Evolutionary conservation across 2,113 vertebrate species (phyloP).

Genomic region (Recurvirostra avosetta): DNA sequence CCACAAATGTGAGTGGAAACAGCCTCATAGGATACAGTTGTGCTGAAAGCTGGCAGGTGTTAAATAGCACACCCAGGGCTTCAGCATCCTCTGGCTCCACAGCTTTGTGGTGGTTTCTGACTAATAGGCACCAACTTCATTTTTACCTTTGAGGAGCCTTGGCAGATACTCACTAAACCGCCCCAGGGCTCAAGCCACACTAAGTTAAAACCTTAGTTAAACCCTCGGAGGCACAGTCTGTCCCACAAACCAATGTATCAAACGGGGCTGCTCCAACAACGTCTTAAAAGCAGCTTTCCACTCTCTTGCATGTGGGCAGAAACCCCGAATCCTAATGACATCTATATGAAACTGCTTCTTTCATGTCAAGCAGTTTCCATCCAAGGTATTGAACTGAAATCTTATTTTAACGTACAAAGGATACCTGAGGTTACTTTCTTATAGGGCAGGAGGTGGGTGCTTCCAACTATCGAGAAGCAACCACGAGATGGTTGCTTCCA

Average conservation of each 20-base stretch:
- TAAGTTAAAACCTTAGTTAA: background rate
- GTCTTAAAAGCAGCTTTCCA: background rate
- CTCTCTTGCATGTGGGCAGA: slow-evolving; percentile 3
- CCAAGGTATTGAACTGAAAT: background rate
- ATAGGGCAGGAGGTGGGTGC: background rate
- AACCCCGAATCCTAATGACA: background rate
- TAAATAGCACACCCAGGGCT: slow-evolving; percentile 17
- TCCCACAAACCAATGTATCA: background rate
- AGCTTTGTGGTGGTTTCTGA: slow-evolving; percentile 65
- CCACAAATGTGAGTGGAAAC: slow-evolving; percentile 54
- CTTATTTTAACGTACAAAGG: background rate
- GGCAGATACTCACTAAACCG: background rate
- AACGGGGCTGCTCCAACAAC: background rate
- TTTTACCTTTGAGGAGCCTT: slow-evolving; percentile 46
- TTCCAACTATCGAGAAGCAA: background rate
- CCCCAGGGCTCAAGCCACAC: background rate
- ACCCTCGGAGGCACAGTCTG: background rate
- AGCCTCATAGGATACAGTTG: slow-evolving; percentile 27
- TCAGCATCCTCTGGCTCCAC: background rate
- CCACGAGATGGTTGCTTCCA: background rate
- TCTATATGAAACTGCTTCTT: background rate
- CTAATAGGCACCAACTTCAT: slow-evolving; percentile 25
- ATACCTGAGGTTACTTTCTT: background rate
- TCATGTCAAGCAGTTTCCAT: background rate
- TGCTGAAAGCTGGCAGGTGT: slow-evolving; percentile 49